These are phyloP conservation scores for Phyllostomus discolor DNA, from an alignment of 2,113 vertebrate species.

Conservation along the genomic window DNA sequence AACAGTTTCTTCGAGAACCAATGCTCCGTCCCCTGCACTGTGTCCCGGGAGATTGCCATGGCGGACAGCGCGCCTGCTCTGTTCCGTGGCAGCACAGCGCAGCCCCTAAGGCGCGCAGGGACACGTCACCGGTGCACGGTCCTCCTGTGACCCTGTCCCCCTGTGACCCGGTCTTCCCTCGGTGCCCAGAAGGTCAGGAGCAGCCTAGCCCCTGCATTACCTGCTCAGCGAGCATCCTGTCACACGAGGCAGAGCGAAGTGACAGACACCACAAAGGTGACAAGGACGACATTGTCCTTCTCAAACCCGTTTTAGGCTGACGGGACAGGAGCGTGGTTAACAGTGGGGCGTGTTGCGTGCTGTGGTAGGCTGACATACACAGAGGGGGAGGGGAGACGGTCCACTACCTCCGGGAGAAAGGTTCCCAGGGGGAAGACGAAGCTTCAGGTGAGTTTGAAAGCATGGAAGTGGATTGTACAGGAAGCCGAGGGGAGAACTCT, in stretches of 20 bases:
- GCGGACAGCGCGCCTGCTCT: rapidly evolving
- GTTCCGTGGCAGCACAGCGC: rapidly evolving
- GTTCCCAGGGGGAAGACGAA: background rate
- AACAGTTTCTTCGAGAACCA: background rate
- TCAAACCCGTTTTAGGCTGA: background rate
- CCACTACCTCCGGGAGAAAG: background rate
- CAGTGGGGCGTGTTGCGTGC: background rate
- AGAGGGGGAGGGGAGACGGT: background rate
- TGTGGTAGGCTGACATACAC: rapidly evolving
- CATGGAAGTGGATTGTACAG: background rate
- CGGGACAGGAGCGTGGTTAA: background rate
- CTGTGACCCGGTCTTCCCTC: background rate
- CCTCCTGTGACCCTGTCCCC: background rate
- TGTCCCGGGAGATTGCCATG: background rate
- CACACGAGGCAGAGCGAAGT: background rate
- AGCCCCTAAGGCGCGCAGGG: background rate
- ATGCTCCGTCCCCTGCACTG: background rate
- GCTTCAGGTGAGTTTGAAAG: background rate
- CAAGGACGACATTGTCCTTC: background rate
- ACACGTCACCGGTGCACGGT: rapidly evolving
- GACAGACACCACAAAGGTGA: background rate
- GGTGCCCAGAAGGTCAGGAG: background rate
- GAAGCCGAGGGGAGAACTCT: background rate
- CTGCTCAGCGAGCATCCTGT: background rate
- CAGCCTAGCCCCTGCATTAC: background rate